These are phyloP conservation scores for Lycaena phlaeas DNA, from an alignment of 2,888 invertebrate genomes.

Conservation along the genomic window DNA sequence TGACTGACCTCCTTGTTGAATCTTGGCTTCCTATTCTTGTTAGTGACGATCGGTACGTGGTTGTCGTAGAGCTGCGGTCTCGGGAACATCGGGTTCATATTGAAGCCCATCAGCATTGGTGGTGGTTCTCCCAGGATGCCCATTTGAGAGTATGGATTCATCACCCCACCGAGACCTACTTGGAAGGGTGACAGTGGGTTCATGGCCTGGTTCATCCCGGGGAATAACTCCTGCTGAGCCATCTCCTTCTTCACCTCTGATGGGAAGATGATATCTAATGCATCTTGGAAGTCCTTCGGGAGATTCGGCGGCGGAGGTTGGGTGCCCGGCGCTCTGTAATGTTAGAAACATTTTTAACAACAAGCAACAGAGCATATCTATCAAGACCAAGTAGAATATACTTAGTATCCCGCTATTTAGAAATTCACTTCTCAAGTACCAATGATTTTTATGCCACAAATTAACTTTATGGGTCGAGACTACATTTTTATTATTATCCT, in stretches of 20 bases:
- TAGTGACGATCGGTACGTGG: constrained; percentile 41
- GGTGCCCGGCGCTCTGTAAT: constrained; percentile 15
- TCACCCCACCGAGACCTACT: constrained; percentile 22
- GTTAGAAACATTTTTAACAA: neutral
- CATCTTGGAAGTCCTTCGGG: constrained; percentile 78
- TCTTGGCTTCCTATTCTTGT: constrained; percentile 15
- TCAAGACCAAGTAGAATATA: too few species aligned
- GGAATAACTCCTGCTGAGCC: constrained; percentile 24
- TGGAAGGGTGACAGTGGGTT: constrained; percentile 26
- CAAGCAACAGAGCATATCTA: too few species aligned
- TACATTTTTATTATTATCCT: too few species aligned
- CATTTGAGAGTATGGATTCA: constrained; percentile 27
- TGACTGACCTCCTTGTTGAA: constrained; percentile 18
- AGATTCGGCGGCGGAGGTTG: constrained; percentile 33
- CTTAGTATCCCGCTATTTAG: too few species aligned
- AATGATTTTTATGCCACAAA: too few species aligned
- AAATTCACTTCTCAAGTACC: too few species aligned
- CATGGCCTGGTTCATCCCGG: constrained; percentile 21
- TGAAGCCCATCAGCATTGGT: constrained; percentile 50
- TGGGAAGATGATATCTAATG: constrained; percentile 78
- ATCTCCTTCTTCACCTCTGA: constrained; percentile 36
- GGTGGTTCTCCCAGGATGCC: constrained; percentile 26
- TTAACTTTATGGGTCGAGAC: too few species aligned
- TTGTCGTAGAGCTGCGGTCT: constrained; percentile 49
- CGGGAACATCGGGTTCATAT: constrained; percentile 44